Evolutionary conservation across 2,888 invertebrate species (phyloP).

Genomic region (Phaedon cochleariae): DNA sequence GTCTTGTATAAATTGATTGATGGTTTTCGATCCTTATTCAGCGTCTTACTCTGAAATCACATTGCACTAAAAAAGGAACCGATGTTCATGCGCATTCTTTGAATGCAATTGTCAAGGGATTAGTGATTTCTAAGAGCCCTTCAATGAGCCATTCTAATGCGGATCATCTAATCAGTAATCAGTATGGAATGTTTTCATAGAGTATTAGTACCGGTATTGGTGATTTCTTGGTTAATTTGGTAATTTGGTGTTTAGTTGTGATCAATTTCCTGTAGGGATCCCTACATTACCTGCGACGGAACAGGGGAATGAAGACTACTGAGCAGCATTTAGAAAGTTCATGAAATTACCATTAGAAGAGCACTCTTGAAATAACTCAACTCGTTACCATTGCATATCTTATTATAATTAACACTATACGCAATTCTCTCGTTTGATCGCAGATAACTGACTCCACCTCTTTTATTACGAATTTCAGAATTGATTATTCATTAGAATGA

Average conservation of each 20-base stretch:
- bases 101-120: background rate
- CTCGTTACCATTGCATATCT: slow-evolving; percentile 29
- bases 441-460: slow-evolving; percentile 34
- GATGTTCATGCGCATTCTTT: background rate
- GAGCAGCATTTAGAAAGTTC: background rate
- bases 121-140: background rate
- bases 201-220: too few species aligned
- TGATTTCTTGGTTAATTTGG: too few species aligned
- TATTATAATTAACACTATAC: slow-evolving; percentile 36
- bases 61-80: background rate
- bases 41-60: background rate
- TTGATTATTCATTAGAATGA: slow-evolving; percentile 6
- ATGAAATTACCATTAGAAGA: slow-evolving; percentile 28
- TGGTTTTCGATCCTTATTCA: background rate
- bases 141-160: background rate
- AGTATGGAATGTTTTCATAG: background rate
- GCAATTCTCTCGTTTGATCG: slow-evolving; percentile 32
- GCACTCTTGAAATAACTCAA: slow-evolving; percentile 15
- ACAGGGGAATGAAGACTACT: too few species aligned
- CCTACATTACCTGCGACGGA: too few species aligned
- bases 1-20: background rate
- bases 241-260: too few species aligned
- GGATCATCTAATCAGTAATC: background rate
- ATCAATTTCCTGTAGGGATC: too few species aligned
- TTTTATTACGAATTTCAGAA: slow-evolving; percentile 28